Evolutionary conservation across 2,113 vertebrate species (phyloP).

Genomic region (Rhea pennata): DNA sequence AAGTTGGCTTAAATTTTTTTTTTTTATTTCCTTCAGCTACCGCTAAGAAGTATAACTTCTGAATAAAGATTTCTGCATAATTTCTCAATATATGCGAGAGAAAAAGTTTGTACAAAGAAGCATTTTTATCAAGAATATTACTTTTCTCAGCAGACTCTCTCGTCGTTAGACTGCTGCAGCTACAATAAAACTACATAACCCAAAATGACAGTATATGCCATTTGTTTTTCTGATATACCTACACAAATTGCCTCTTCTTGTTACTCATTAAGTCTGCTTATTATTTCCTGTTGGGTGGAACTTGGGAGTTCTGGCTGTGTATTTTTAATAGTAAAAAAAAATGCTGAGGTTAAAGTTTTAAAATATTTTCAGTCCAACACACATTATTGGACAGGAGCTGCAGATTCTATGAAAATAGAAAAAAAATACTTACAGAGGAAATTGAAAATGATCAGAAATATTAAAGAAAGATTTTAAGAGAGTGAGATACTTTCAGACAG

Average conservation of each 20-base stretch:
- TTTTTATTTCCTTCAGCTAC: background rate
- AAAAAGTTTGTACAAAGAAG: background rate
- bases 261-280: slow-evolving; percentile 31
- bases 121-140: background rate
- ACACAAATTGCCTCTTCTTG: background rate
- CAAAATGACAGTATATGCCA: background rate
- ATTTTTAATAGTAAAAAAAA: background rate
- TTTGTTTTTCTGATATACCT: slow-evolving; percentile 39
- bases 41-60: background rate
- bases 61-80: background rate
- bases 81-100: background rate
- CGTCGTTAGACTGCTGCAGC: rapidly evolving
- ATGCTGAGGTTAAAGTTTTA: background rate
- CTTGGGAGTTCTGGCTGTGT: background rate
- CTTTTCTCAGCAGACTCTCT: background rate
- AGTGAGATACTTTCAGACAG: background rate
- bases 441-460: background rate
- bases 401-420: background rate
- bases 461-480: background rate
- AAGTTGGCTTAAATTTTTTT: background rate
- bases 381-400: background rate
- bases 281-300: slow-evolving; percentile 48
- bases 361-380: background rate
- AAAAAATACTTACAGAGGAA: background rate
- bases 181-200: background rate